Conservation (phyloP, 2,113 vertebrate species). For the Arenaria interpres region DNA sequence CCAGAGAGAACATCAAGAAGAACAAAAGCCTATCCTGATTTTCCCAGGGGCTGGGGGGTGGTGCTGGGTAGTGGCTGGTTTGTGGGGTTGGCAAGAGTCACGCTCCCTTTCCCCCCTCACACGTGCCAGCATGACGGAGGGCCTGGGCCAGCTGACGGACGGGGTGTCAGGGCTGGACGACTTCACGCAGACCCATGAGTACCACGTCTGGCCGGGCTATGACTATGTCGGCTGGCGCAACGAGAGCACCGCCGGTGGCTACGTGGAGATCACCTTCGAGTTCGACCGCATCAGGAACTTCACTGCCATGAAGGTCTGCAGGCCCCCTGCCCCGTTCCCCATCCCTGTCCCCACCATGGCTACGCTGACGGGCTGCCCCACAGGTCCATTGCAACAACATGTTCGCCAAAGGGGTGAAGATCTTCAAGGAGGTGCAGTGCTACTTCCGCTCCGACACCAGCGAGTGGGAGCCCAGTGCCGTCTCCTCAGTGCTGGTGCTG, state of each 20-base stretch:
- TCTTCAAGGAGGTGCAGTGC: constrained; percentile 91
- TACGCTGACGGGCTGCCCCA: neutral
- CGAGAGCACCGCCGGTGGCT: constrained; percentile 82
- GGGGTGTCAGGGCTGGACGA: constrained; percentile 93
- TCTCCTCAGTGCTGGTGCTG: constrained; percentile 82
- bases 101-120: neutral
- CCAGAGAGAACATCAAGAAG: neutral
- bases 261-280: constrained; percentile 92
- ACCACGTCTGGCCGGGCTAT: constrained; percentile 91
- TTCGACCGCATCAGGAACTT: constrained; percentile 95
- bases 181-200: constrained; percentile 91
- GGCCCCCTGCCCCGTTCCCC: rapidly evolving
- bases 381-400: constrained; percentile 98
- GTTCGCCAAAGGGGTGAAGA: constrained; percentile 90
- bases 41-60: neutral
- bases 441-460: constrained; percentile 84
- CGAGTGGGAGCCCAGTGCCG: constrained; percentile 85
- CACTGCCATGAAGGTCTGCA: constrained; percentile 92
- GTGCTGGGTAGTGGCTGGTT: neutral
- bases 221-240: constrained; percentile 97
- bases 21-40: neutral
- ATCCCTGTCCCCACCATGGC: rapidly evolving
- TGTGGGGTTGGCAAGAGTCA: neutral
- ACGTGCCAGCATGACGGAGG: constrained; percentile 83
- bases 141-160: constrained; percentile 92